phyloP scores from a whole-genome alignment of 2,113 vertebrate genomes.

The Trematocara marginatum region DNA sequence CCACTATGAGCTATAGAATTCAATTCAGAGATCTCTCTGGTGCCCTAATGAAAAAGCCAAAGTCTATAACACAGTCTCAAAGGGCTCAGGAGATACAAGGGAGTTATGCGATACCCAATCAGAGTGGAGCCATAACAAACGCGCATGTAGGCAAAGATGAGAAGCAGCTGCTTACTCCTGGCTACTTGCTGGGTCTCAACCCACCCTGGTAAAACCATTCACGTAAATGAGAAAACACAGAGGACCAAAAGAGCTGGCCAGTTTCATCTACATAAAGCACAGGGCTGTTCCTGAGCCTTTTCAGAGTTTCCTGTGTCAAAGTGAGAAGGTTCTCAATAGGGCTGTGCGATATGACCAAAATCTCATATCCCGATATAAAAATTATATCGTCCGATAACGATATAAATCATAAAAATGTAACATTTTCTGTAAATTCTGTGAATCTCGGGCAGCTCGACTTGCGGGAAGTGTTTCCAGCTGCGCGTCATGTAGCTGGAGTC shows the following conservation, averaged over 20 bases:
- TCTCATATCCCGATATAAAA: too few relatives aligned
- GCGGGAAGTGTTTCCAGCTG: too few relatives aligned
- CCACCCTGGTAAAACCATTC: slow-evolving; percentile 19
- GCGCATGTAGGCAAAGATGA: slow-evolving; percentile 49
- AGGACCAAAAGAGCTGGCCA: neutral
- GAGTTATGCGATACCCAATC: slow-evolving; percentile 50
- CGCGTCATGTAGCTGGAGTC: too few relatives aligned
- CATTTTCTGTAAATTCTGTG: too few relatives aligned
- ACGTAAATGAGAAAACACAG: slow-evolving; percentile 18
- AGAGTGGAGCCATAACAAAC: slow-evolving; percentile 50
- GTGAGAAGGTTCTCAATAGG: neutral
- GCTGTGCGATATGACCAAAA: too few relatives aligned
- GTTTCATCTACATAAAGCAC: neutral
- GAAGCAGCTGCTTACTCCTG: slow-evolving; percentile 60
- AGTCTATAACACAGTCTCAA: slow-evolving; percentile 1
- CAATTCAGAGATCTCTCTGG: neutral
- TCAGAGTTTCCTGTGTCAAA: neutral
- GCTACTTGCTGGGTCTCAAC: slow-evolving; percentile 35
- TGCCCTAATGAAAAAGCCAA: slow-evolving; percentile 11
- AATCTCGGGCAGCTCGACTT: too few relatives aligned
- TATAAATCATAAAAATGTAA: too few relatives aligned
- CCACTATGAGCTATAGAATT: neutral
- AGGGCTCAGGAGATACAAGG: slow-evolving; percentile 39
- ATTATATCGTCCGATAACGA: too few relatives aligned
- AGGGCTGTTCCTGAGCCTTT: neutral